phyloP scores from a whole-genome alignment of 2,797 vertebrate genomes.

The Clarias fuscus region DNA sequence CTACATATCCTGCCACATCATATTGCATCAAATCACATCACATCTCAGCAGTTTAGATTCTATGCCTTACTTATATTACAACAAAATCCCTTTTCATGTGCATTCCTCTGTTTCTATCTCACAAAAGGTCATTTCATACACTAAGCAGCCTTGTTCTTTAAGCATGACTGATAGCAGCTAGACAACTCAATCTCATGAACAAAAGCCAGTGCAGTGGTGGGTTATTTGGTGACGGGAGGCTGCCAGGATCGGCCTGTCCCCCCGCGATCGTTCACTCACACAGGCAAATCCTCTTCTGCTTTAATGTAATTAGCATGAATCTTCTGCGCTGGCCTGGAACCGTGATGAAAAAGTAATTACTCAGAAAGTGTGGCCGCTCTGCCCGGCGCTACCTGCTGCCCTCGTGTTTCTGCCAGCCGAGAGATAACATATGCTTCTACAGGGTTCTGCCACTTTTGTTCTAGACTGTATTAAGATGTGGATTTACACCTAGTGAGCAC shows the following conservation, averaged over 20 bases:
- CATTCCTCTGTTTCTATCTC: background rate
- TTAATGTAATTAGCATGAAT: conserved; percentile 76
- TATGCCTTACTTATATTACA: background rate
- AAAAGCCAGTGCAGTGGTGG: conserved; percentile 62
- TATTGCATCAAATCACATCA: too few species aligned
- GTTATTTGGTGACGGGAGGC: conserved; percentile 54
- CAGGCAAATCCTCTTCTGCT: conserved; percentile 64
- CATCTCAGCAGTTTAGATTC: too few species aligned
- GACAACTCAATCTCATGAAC: conserved; percentile 74
- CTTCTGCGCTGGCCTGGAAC: conserved; percentile 61
- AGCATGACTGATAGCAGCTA: conserved; percentile 65
- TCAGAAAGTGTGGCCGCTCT: conserved; percentile 62
- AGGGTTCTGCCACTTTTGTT: conserved; percentile 3
- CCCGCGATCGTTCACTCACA: conserved; percentile 65
- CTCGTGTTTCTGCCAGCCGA: conserved; percentile 36
- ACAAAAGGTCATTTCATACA: background rate
- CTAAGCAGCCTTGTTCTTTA: conserved; percentile 22
- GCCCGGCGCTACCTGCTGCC: conserved; percentile 52
- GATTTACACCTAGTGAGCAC: conserved; percentile 12
- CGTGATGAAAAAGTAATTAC: conserved; percentile 74
- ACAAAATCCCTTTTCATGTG: background rate
- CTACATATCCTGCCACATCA: too few species aligned
- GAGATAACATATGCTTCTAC: conserved; percentile 52
- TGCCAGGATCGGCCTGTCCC: conserved; percentile 25
- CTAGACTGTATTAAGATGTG: conserved; percentile 12